phyloP scores from a whole-genome alignment of 1,140 invertebrate genomes.

The Bradynema listronoti region DNA sequence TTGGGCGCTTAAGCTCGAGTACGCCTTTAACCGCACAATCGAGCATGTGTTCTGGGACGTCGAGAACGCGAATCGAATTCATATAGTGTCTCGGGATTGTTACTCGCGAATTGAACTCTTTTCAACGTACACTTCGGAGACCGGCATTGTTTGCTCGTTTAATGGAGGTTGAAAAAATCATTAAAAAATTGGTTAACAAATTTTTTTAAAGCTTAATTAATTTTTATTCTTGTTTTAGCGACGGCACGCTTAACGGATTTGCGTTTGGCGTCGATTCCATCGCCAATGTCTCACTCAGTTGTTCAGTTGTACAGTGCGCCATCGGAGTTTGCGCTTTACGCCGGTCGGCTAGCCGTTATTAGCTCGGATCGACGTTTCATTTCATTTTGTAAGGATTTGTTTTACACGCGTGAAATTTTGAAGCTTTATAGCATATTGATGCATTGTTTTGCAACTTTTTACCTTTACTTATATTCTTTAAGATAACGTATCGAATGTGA shows the following conservation, averaged over 20 bases:
- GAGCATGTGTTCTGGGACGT: constrained; percentile 22
- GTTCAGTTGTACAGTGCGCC: constrained; percentile 60
- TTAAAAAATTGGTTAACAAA: constrained; percentile 20
- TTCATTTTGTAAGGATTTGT: constrained; percentile 22
- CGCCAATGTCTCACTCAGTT: constrained; percentile 70
- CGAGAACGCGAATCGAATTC: constrained; percentile 3
- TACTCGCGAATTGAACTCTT: constrained; percentile 21
- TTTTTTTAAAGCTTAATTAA: constrained; percentile 19
- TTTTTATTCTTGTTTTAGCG: background rate
- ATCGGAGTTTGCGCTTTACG: constrained; percentile 4
- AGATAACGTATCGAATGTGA: too few species aligned
- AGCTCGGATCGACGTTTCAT: constrained; percentile 8
- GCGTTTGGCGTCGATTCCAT: constrained; percentile 69
- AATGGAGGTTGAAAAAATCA: background rate
- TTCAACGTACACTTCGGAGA: constrained; percentile 60
- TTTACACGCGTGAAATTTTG: too few species aligned
- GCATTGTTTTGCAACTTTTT: too few species aligned
- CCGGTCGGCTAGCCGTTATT: constrained; percentile 16
- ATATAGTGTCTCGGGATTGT: constrained; percentile 28
- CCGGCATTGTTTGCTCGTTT: constrained; percentile 43
- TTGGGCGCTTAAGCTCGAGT: constrained; percentile 76
- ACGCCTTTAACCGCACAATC: constrained; percentile 4
- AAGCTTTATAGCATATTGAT: too few species aligned
- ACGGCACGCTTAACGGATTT: constrained; percentile 66
- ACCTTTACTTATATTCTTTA: too few species aligned